Percentiles rank a stretch among this genome's conserved stretches.
Evolutionary conservation across 2,113 vertebrate genomes (phyloP).

Genomic region (Buteo buteo): DNA sequence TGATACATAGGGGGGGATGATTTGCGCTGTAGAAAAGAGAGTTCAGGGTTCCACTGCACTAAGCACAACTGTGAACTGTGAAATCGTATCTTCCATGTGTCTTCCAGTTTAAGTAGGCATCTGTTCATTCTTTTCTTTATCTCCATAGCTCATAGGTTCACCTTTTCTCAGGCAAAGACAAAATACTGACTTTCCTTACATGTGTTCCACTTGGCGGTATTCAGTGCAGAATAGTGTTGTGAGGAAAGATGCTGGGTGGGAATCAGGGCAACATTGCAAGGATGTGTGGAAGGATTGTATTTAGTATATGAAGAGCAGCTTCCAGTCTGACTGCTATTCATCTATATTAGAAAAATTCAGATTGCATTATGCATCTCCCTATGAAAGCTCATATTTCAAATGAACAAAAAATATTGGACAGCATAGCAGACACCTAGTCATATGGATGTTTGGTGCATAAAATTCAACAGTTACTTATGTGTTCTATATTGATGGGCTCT

Average conservation of each 20-base stretch:
- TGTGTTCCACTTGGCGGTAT: neutral
- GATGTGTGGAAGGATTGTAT: neutral
- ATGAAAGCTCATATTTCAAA: neutral
- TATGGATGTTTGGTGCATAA: neutral
- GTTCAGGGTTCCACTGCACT: neutral
- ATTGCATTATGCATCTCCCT: neutral
- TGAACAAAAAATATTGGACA: neutral
- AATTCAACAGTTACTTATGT: neutral
- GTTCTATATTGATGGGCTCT: neutral
- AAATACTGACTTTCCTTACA: neutral
- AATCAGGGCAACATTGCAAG: neutral
- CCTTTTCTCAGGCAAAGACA: neutral
- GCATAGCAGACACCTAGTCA: neutral
- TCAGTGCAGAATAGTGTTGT: neutral
- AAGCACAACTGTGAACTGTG: neutral
- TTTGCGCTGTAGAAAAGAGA: neutral
- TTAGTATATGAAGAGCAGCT: neutral
- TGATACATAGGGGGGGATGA: neutral
- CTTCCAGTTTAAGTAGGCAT: neutral
- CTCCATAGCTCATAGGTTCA: neutral
- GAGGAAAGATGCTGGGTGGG: neutral
- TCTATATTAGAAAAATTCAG: neutral
- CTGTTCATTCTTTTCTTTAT: neutral
- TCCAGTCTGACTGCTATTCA: neutral
- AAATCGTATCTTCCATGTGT: neutral